Evolutionary conservation across 1,140 invertebrate species (phyloP).

Genomic region (Apis laboriosa): DNA sequence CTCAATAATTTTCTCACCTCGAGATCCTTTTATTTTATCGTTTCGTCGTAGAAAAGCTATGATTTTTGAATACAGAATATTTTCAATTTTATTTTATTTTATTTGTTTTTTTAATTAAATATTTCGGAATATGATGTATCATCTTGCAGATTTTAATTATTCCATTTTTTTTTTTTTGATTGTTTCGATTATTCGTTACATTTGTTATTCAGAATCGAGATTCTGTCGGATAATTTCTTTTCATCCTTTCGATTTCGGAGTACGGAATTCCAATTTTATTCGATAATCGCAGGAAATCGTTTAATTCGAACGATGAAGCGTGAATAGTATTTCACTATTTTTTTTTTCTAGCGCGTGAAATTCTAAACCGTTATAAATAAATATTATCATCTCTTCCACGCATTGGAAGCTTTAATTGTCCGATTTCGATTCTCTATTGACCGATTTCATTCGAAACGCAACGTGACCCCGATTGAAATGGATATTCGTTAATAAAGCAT

Average conservation of each 20-base stretch:
- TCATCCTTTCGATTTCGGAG: no score
- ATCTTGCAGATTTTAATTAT: no score
- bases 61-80: background rate
- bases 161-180: no score
- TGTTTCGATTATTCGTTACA: no score
- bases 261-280: no score
- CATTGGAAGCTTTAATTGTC: background rate
- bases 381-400: background rate
- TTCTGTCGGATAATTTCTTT: no score
- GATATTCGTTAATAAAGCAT: background rate
- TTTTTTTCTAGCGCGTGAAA: background rate
- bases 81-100: background rate
- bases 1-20: no score
- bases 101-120: no score
- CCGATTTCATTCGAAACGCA: background rate
- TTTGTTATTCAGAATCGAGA: no score
- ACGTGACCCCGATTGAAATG: background rate
- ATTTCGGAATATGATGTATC: no score
- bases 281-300: background rate
- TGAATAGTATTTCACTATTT: no score
- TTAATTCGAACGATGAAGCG: background rate
- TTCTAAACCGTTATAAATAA: background rate
- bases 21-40: no score
- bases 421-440: background rate
- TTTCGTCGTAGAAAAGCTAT: background rate